Base-by-base conservation (phyloP, 1,140 invertebrate species). In the Ceratosolen solmsi region DNA sequence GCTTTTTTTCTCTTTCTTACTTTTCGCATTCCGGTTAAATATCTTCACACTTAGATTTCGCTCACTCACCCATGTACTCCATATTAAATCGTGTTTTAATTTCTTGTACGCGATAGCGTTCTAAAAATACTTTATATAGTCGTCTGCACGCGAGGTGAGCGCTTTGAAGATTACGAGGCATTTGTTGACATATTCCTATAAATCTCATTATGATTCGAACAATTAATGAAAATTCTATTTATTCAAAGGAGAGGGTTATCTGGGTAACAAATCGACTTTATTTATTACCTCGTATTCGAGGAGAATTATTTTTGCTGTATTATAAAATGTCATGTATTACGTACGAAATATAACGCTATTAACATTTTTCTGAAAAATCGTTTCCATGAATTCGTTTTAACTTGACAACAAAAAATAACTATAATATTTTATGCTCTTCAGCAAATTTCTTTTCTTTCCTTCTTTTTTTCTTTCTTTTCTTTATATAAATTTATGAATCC, bases 21-120 rank as follows among this genome's bases (percentile, higher is more conserved):
- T 65, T 49, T 49, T 63, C 25, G 56, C 71, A 80, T 80, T 80
- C 79, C 71, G 17, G 8, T 38, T 30, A 51, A 75, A 76, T 75
- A 75, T 80, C 54, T 68, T 77, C 60, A 56, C 72, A 56, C 72
- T 79, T 79, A 51, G 51, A 68, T 70, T 78, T 78, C 41, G 54
- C 56, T 77, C 56, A 3, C 25, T 22, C 36, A 5, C 20, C 22
- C 70, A 58, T 60, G 27, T 49, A 54, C 41, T 75, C 49, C 74
- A 82, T 82, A 78, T 82, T 78, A 72, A 78, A 82, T 82, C 49
- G 65, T n/a, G 2, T 36, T 74, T 81, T 75, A 77, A 82, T 82
- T 82, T 72, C 51, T 46, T 54, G 58, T 78, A 33, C 11, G 36
- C n/a, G 56, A 27, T 38, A 68, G 33, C 33, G 36, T 68, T 68